A percentile compares a stretch with the other conserved stretches of the same genome.
These are phyloP conservation scores for Synanthedon formicaeformis DNA, from an alignment of 2,888 invertebrate genomes.

Conservation along the genomic window DNA sequence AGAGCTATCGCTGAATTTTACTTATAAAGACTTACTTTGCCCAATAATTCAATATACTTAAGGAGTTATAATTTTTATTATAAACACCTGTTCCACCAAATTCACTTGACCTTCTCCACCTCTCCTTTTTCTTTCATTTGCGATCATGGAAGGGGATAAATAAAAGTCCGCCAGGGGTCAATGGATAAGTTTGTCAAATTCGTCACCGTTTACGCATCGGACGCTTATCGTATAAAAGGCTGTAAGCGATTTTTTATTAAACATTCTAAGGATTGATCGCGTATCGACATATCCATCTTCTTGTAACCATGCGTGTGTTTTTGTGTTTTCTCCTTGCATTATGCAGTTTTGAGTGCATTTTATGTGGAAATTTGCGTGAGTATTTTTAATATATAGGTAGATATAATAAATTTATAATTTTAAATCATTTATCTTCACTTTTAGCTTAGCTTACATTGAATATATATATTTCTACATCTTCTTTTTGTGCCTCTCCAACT, in stretches of 20 bases:
- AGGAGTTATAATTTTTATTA: too few relatives aligned
- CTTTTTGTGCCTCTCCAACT: too few relatives aligned
- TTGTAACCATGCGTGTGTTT: slow-evolving; percentile 30
- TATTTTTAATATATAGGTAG: slow-evolving; percentile 9
- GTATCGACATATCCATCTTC: slow-evolving; percentile 3
- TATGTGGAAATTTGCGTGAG: slow-evolving; percentile 43
- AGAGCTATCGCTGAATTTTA: too few relatives aligned
- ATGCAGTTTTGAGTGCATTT: slow-evolving; percentile 17
- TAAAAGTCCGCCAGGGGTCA: not conserved
- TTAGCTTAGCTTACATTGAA: too few relatives aligned
- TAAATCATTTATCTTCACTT: too few relatives aligned
- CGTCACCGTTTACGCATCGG: not conserved
- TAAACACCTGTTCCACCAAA: not conserved
- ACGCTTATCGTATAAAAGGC: slow-evolving; percentile 20
- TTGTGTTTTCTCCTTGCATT: slow-evolving; percentile 25
- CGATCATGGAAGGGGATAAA: not conserved
- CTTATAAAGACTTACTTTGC: too few relatives aligned
- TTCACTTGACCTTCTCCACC: not conserved
- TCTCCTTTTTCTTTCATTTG: not conserved
- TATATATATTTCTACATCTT: too few relatives aligned
- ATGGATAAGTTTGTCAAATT: not conserved
- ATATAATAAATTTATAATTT: too few relatives aligned
- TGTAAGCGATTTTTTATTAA: not conserved
- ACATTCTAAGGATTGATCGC: too few relatives aligned
- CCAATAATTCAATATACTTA: too few relatives aligned